phyloP scores from a whole-genome alignment of 2,888 invertebrate species.

The Spodoptera picta region DNA sequence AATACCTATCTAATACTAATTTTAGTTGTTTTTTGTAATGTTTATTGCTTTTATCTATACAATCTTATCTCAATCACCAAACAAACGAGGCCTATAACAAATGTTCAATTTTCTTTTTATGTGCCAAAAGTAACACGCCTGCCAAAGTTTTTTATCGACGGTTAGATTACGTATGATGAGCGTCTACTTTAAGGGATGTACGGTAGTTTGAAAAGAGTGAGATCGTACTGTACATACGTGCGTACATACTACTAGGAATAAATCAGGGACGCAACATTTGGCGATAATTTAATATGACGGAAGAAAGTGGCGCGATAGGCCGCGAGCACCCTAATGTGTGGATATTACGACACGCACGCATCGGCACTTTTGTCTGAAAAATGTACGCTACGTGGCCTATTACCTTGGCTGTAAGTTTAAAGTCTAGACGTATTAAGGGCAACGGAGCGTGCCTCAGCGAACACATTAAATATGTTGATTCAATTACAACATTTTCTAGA shows the following conservation, averaged over 20 bases:
- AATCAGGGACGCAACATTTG: slow-evolving; percentile 77
- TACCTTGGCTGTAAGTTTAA: slow-evolving; percentile 38
- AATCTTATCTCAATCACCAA: too few relatives aligned
- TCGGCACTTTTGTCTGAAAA: slow-evolving; percentile 53
- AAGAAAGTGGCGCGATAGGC: slow-evolving; percentile 68
- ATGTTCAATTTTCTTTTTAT: too few relatives aligned
- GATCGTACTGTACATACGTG: slow-evolving; percentile 30
- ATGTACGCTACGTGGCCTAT: slow-evolving; percentile 38
- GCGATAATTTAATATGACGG: slow-evolving; percentile 80
- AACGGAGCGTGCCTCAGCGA: slow-evolving; percentile 16
- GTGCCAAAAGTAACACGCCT: too few relatives aligned
- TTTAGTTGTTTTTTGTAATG: too few relatives aligned
- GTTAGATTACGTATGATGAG: slow-evolving; percentile 4
- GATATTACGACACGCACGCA: slow-evolving; percentile 53
- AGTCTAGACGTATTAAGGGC: slow-evolving; percentile 43
- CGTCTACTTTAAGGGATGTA: slow-evolving; percentile 39
- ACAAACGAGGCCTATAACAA: too few relatives aligned
- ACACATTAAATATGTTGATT: slow-evolving; percentile 25
- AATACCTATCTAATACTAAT: too few relatives aligned
- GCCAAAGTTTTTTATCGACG: too few relatives aligned
- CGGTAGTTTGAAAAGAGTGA: slow-evolving; percentile 45
- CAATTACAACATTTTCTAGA: slow-evolving; percentile 5
- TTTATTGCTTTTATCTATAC: too few relatives aligned
- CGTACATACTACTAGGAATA: slow-evolving; percentile 63
- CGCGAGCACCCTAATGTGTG: slow-evolving; percentile 57